These are phyloP conservation scores for Myioborus miniatus DNA, from an alignment of 2,797 vertebrate genomes.

Conservation along the genomic window DNA sequence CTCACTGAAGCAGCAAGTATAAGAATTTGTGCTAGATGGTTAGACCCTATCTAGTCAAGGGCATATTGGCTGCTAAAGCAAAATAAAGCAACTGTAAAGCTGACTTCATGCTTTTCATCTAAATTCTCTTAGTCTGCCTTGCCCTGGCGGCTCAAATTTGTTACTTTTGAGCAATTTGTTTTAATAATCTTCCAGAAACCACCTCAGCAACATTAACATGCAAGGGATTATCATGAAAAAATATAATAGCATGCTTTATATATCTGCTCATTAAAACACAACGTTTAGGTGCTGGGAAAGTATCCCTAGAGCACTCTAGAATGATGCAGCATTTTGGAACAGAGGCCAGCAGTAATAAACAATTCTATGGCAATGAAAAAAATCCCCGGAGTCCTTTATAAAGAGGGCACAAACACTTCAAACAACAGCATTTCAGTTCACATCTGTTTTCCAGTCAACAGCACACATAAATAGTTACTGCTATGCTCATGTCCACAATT, in stretches of 20 bases:
- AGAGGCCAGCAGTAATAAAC: neutral
- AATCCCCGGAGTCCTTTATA: neutral
- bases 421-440: neutral
- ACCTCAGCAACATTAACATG: neutral
- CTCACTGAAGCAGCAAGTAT: slow-evolving; percentile 23
- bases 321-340: neutral
- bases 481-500: neutral
- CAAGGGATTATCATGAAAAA: neutral
- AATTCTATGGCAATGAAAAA: neutral
- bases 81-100: neutral
- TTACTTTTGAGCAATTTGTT: neutral
- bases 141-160: neutral
- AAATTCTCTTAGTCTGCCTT: neutral
- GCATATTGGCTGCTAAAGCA: neutral
- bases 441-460: neutral
- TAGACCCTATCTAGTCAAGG: neutral
- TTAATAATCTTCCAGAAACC: neutral
- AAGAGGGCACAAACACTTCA: neutral
- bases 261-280: neutral
- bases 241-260: neutral
- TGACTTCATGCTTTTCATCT: neutral
- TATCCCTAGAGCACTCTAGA: neutral
- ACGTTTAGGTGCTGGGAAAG: neutral
- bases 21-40: slow-evolving; percentile 27
- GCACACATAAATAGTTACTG: neutral